Evolutionary conservation across 2,797 vertebrate genomes (phyloP).

Genomic region (Platalea minor): DNA sequence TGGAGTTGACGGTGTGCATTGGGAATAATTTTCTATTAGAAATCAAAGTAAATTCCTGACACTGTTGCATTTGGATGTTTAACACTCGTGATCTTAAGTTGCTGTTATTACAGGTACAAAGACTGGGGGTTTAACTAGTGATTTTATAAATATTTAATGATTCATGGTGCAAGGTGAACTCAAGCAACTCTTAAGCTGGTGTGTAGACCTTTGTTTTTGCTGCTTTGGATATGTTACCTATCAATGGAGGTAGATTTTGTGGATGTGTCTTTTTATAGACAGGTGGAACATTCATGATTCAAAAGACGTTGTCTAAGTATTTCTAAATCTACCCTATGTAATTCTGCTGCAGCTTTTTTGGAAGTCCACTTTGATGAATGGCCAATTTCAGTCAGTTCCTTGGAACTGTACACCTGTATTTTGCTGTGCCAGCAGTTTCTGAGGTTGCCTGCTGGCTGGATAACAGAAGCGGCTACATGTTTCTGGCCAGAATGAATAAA

Average conservation of each 20-base stretch:
- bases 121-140: background rate
- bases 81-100: background rate
- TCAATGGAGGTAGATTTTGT: background rate
- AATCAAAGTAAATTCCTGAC: background rate
- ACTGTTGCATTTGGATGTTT: background rate
- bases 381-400: background rate
- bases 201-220: background rate
- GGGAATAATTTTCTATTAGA: background rate
- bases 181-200: background rate
- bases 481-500: background rate
- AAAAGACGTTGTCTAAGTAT: background rate
- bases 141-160: background rate
- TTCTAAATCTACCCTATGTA: background rate
- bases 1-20: background rate
- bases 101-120: background rate
- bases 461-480: background rate
- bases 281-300: background rate
- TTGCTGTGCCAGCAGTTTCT: background rate
- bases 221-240: background rate
- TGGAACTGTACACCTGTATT: background rate
- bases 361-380: background rate
- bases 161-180: background rate
- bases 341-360: background rate
- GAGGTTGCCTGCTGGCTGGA: background rate
- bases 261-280: background rate